Evolutionary conservation across 2,113 vertebrate species (phyloP), one percentile per base, ranked within the genome.

Genomic region (Ageneiosus marmoratus): DNA sequence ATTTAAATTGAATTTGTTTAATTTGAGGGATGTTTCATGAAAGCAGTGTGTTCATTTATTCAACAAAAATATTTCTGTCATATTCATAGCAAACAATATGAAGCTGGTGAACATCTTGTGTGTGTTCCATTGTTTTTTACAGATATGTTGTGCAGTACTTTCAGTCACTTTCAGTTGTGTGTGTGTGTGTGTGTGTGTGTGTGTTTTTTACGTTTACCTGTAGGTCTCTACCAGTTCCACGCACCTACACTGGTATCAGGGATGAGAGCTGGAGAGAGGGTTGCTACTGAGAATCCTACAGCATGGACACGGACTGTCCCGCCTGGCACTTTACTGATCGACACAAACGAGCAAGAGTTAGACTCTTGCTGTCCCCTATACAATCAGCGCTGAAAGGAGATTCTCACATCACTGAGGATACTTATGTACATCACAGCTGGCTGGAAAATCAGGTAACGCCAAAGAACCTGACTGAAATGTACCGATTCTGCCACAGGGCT

Each of bases 221-320:
- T 88, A 99, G 98, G 93, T 97, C 96, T 53, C 94, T 99, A 85
- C 97, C 96, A 81, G 87, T 96, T 92, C 98, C 97, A 80, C 96
- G 96, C 91, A 92, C 92, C 22, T 98, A 98, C 50, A 84, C 95
- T 80, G 91, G 90, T 32, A 86, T 95, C 70, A 96, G 95, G 94
- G 96, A 97, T 0, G 98, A 99, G 74, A 99, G 97, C 93, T 98
- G 97, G 97, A 97, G 96, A 90, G 98, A 99, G 85, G 97, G 98
- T 90, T 98, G 97, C 92, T 98, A 98, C 87, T 99, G 94, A 99
- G 85, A 87, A 89, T 89, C 86, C 88, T 62, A 85, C 89, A 91
- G 91, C 77, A 85, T 46, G 81, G 93, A 82, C 93, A 91, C 93
- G 93, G 92, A 92, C 94, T 93, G 91, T 90, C 92, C 90, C 93